Evolutionary conservation across 2,797 vertebrate species (phyloP), one percentile per base, ranked within the genome.

Genomic region (Periparus ater): DNA sequence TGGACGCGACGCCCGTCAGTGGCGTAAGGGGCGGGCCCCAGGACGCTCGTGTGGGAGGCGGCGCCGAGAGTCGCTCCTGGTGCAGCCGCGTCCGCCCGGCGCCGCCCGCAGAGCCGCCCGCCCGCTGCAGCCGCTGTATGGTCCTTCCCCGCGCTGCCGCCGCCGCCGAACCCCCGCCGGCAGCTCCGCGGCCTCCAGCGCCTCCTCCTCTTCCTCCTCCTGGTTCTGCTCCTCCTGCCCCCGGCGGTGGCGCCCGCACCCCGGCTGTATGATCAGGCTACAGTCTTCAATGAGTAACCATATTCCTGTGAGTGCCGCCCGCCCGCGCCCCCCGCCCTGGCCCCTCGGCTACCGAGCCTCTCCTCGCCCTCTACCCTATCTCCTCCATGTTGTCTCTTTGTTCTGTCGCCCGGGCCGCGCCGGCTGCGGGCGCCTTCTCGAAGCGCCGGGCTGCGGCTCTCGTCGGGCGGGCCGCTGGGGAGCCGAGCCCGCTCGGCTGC

Each of bases 271-370:
- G 99, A 99, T 99, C 98, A 99, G 99, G 98, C 98, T 99, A 99
- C 99, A 99, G 98, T 99, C 99, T 99, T 99, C 99, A 99, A 99
- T 99, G 99, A 99, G 99, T 99, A 99, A 99, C 98, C 99, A 99
- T 99, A 99, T 99, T 98, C 99, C 99, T 99, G 99, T 99, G 98
- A 99, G 99, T 99, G 96, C 48, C 16, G 13, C 34, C 67, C 30
- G 42, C 38, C 44, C 60, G 72, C 80, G 50, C 17, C 13, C 61
- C 34, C 13, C 18, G n/a, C n/a, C 38, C 34, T 7, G 29, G 44
- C 26, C 18, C 66, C 58, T 71, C 18, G 22, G 36, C 40, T 68
- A 36, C 48, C 5, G 19, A 17, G n/a, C n/a, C 26, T 74, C 25
- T 60, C 11, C 30, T 26, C 13, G 16, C 12, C 20, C 23, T 21